Base-by-base conservation (phyloP, 2,113 vertebrate species). In the Lycocorax pyrrhopterus region DNA sequence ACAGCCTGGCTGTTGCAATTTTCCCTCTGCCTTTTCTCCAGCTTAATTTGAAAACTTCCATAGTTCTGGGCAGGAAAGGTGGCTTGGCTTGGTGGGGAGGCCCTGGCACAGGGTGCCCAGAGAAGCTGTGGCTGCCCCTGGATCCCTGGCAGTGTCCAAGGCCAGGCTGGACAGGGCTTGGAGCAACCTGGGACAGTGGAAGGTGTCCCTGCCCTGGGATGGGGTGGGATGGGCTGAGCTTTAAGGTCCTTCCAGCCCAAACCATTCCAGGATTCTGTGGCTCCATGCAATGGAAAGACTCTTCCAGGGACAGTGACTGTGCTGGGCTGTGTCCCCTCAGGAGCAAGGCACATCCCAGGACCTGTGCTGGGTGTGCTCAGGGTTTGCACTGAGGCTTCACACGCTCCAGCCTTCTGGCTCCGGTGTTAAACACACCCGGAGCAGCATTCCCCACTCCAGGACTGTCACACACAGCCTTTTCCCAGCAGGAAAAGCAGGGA, bases 131-230 rank as follows among this genome's bases (percentile, higher is more conserved):
- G 37, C 59, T 81, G 68, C 27, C 52, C 15, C 68, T 84, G 68
- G 17, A 67, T 44, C 86, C 59, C 33, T 89, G 68, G 15, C 0
- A 67, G 16, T 59, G 59, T 0, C 43, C 68, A 66, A 37, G 76
- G 22, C 44, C 44, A 66, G 59, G 76, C 0, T 83, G 71, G 63
- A 46, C 0, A 0, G 16, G 13, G 53, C 14, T 47, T 41, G 53
- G 69, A 76, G 55, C 47, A 32, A 0, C 17, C 30, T 76, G 55
- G 47, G 12, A 2, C 0, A 2, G 30, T 41, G 55, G 25, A 0
- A 62, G n/a, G 12, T 41, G 53, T 82, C 62, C 25, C 46, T 89
- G 46, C 19, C 47, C 7, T 26, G n/a, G 39, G 53, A 83, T 47
- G 20, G 49, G 12, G 0, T 43, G 47, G 21, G 0, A 27, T 1